Evolutionary conservation across 2,888 invertebrate genomes (phyloP), one percentile per base, ranked within the genome.

Genomic region (Heteromurus nitidus): DNA sequence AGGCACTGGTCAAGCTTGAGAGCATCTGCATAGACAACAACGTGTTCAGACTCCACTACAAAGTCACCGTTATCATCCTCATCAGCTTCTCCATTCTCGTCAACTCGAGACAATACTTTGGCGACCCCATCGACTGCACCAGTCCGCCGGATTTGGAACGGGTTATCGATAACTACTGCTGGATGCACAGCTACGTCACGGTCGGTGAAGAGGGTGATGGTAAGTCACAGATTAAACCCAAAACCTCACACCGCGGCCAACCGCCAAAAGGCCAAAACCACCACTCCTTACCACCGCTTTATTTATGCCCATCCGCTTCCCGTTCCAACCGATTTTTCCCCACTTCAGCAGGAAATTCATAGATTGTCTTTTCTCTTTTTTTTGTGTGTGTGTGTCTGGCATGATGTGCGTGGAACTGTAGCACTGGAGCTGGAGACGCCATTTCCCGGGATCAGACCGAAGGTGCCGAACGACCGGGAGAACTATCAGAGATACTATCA

Each of bases 21-120:
- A 60, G 18, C 3, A 68, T 74, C 0, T 24, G 75, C 11, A 96
- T 96, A 91, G 97, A 97, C 91, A 96, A 96, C 91, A 96, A 96
- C 91, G 93, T 96, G 87, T 97, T 96, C 89, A 93, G 96, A 65
- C 91, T 97, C 88, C 97, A 97, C 90, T 97, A 96, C 92, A 96
- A 96, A 88, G 91, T 92, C 30, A 94, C 94, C 0, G 93, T 93
- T 64, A 79, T 90, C 83, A 93, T 97, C 88, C 91, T 98, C 89
- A 93, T 97, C 88, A 95, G 96, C 84, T 97, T 96, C 90, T 96
- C 96, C 84, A 91, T 98, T 88, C 91, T 98, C 88, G 96, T 98
- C 84, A 96, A 97, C 64, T 95, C 96, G 85, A 92, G 96, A 82
- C 97, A 98, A 89, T 98, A 98, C 90, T 97, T 98, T 89, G 98